A percentile compares a stretch with the other conserved stretches of the same genome.
Conservation (phyloP, 1,140 invertebrate species). For the Heliconius hewitsoni region DNA sequence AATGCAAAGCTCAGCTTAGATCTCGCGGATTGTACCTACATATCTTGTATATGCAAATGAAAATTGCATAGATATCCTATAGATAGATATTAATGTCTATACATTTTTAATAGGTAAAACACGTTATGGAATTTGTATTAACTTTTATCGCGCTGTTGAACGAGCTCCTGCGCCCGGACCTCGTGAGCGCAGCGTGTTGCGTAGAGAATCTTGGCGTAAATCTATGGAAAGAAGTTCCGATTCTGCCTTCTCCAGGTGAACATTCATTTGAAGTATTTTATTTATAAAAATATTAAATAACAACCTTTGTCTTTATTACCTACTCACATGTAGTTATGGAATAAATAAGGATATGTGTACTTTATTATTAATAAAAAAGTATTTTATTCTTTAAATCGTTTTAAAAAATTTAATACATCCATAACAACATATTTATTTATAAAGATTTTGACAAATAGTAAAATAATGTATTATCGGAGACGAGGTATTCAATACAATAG, state of each 20-base stretch:
- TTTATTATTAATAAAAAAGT: no score
- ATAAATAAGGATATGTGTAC: no score
- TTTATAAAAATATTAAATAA: background rate
- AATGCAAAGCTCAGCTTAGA: no score
- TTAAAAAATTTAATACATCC: no score
- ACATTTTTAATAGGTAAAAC: conserved; percentile 84
- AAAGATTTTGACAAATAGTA: no score
- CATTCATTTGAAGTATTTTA: conserved; percentile 43
- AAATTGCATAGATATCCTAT: no score
- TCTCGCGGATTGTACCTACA: no score
- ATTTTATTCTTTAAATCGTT: no score
- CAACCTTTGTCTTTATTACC: background rate
- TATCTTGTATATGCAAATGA: no score
- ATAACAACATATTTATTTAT: no score
- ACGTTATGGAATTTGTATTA: conserved; percentile 97
- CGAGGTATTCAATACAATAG: no score
- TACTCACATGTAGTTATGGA: background rate
- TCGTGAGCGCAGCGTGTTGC: conserved; percentile 83
- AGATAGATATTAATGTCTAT: background rate
- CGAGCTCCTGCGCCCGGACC: conserved; percentile 76
- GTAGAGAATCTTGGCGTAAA: conserved; percentile 93
- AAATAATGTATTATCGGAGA: no score
- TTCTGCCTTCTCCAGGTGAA: conserved; percentile 94
- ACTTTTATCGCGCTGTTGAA: conserved; percentile 97
- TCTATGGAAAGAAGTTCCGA: conserved; percentile 95